These are phyloP conservation scores for Hyaena hyaena DNA, from an alignment of 2,113 vertebrate genomes.

Conservation along the genomic window DNA sequence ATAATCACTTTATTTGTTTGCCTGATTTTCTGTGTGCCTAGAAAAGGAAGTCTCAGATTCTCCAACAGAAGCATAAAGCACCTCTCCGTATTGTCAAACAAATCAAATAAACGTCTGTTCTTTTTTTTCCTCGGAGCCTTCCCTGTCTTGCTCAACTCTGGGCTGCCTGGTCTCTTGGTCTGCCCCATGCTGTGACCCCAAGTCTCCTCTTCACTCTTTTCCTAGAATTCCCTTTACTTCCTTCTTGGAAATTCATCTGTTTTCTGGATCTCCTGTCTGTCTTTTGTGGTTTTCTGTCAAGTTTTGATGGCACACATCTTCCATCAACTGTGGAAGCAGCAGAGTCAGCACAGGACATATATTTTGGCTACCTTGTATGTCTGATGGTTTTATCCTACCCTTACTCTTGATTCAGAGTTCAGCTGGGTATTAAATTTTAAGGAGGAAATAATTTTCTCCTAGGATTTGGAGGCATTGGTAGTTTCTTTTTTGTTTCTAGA, in stretches of 20 bases:
- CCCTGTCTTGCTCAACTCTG: background rate
- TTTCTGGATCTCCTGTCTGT: background rate
- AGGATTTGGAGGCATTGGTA: background rate
- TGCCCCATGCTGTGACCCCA: background rate
- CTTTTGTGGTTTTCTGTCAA: background rate
- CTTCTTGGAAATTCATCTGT: background rate
- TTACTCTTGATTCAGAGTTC: background rate
- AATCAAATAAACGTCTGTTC: background rate
- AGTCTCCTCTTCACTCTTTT: background rate
- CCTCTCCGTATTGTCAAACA: background rate
- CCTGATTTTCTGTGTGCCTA: background rate
- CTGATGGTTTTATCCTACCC: background rate
- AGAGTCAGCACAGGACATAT: background rate
- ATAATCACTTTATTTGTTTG: slow-evolving; percentile 35
- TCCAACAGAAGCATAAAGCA: background rate
- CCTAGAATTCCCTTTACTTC: background rate
- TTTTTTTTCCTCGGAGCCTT: background rate
- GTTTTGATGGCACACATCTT: background rate
- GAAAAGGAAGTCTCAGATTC: slow-evolving; percentile 31
- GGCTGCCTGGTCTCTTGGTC: background rate
- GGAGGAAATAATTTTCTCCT: background rate
- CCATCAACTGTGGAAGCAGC: background rate
- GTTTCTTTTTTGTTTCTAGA: background rate
- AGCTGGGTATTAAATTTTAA: slow-evolving; percentile 16
- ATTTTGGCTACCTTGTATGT: background rate